These are phyloP conservation scores for Bilobella aurantiaca DNA, from an alignment of 1,140 invertebrate genomes.

Conservation along the genomic window DNA sequence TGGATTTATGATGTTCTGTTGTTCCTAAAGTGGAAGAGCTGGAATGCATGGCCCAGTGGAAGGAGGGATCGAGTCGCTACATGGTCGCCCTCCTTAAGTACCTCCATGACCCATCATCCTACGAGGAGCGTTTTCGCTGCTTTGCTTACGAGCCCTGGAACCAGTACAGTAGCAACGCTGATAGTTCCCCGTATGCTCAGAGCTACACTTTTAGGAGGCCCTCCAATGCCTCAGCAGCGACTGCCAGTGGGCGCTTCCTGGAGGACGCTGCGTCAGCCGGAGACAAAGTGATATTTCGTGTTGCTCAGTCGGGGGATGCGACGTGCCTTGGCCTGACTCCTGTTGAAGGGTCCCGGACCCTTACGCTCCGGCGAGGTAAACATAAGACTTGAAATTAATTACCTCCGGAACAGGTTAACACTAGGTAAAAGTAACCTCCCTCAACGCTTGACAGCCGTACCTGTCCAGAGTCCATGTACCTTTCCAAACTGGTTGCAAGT, in stretches of 20 bases:
- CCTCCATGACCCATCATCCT: slow-evolving; percentile 52
- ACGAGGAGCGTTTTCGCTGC: slow-evolving; percentile 81
- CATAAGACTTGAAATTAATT: slow-evolving; percentile 10
- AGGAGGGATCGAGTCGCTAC: slow-evolving; percentile 42
- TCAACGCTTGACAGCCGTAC: background rate
- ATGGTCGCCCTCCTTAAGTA: slow-evolving; percentile 63
- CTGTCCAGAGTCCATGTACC: slow-evolving; percentile 27
- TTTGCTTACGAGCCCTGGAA: slow-evolving; percentile 69
- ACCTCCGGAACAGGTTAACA: background rate
- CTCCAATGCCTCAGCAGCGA: slow-evolving; percentile 9
- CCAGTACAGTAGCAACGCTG: background rate
- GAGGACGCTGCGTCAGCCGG: slow-evolving; percentile 7
- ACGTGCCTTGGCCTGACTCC: slow-evolving; percentile 76
- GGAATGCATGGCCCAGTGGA: slow-evolving; percentile 59
- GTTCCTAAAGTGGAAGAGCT: slow-evolving; percentile 64
- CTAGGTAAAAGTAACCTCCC: too few species aligned
- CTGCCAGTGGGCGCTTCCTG: slow-evolving; percentile 4
- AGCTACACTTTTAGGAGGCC: background rate
- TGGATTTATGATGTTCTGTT: slow-evolving; percentile 11
- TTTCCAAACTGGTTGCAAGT: slow-evolving; percentile 37
- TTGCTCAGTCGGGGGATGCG: slow-evolving; percentile 76
- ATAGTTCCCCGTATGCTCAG: background rate
- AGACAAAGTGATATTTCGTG: slow-evolving; percentile 47
- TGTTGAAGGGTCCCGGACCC: slow-evolving; percentile 58
- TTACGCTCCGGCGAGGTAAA: slow-evolving; percentile 60